Base-by-base conservation (phyloP, 2,888 invertebrate genomes). In the Iselma pallidipennis region DNA sequence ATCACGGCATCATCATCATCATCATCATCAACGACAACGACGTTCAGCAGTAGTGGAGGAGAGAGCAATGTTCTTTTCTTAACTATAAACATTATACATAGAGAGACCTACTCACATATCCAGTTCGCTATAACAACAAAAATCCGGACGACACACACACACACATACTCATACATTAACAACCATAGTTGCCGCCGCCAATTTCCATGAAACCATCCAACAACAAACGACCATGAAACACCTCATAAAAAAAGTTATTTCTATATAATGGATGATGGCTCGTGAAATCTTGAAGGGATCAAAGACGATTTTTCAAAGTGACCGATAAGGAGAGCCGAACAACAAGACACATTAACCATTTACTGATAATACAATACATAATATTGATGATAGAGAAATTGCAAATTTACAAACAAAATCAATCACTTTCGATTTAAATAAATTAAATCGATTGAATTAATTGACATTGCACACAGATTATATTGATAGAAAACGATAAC, bases 1-100 rank as follows among this genome's bases (percentile, higher is more conserved):
- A 71, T 68, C 66, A 67, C 66, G 57, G 19, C 42, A 42, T 42
- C 42, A 42, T 42, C 42, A 42, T 42, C 42, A 37, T 16, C 37
- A 42, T 21, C 42, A 19, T 7, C 19, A 42, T 21, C 42, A 21
- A 61, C 55, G 61, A 52, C 51, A 29, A n/a, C n/a, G n/a, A n/a
- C n/a, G n/a, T n/a, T n/a, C n/a, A n/a, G n/a, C n/a, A n/a, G n/a
- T n/a, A n/a, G n/a, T n/a, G n/a, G n/a, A n/a, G n/a, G n/a, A n/a
- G 57, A 60, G 67, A 67, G 66, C 63, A 68, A 63, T 57, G 63
- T 59, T 49, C 53, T 57, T 49, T 59, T 59, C 50, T 54, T 50
- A 31, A 55, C 61, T 49, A 62, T 61, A 49, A 53, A 12, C 45
- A 57, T 48, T 57, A 37, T 37, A 16, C 16, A 16, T 37, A 37